Percentiles rank a stretch among this genome's conserved stretches.
Conservation (phyloP, 2,113 vertebrate species). For the Neodon shergylaensis region DNA sequence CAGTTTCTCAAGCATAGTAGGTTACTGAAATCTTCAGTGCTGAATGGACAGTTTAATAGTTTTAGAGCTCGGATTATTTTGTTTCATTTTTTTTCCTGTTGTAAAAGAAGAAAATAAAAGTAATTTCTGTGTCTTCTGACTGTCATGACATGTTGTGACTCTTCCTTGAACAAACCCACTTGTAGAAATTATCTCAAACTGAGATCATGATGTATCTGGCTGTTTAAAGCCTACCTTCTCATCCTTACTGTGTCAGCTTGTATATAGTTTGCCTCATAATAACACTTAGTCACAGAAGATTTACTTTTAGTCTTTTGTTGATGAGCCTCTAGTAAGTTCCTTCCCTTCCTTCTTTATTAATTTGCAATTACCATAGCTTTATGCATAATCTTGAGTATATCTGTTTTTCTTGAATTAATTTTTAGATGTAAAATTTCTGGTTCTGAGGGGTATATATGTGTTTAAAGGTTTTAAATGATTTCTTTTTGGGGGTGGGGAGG, state of each 20-base stretch:
- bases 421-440: background rate
- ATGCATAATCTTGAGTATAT: background rate
- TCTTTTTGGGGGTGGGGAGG: background rate
- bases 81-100: background rate
- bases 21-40: background rate
- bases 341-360: background rate
- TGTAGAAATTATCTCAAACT: conserved; percentile 40
- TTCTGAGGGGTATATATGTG: background rate
- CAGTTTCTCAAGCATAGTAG: background rate
- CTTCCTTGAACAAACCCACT: background rate
- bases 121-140: background rate
- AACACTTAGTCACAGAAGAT: background rate
- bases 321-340: background rate
- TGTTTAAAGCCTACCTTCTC: background rate
- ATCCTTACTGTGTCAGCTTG: background rate
- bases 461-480: background rate
- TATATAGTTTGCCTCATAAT: background rate
- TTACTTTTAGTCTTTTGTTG: background rate
- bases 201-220: background rate
- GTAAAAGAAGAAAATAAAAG: conserved; percentile 23
- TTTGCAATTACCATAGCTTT: background rate
- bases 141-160: background rate
- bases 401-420: background rate
- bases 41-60: background rate
- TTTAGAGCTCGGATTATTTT: conserved; percentile 12